A percentile compares a stretch with the other conserved stretches of the same genome.
These are phyloP conservation scores for Phylloscopus trochilus DNA, from an alignment of 2,113 vertebrate species.

Conservation along the genomic window DNA sequence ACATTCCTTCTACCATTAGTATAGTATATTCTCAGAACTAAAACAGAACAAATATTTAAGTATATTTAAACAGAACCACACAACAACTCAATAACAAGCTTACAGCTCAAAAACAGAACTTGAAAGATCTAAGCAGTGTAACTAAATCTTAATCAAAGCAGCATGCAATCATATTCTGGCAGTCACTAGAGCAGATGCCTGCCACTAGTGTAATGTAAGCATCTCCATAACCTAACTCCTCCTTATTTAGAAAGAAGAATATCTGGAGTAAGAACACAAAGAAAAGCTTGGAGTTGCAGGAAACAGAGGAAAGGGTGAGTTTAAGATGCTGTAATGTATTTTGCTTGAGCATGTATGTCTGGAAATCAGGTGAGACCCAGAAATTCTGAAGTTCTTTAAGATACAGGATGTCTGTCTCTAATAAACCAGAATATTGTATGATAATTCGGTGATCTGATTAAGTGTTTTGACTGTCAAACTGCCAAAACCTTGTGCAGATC, in stretches of 20 bases:
- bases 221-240: conserved; percentile 5
- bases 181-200: not conserved
- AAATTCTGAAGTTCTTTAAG: not conserved
- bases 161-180: conserved; percentile 3
- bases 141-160: conserved; percentile 28
- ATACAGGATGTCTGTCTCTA: not conserved
- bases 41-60: conserved; percentile 34
- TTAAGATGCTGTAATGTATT: not conserved
- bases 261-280: not conserved
- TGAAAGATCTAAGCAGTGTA: conserved; percentile 22
- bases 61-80: conserved; percentile 35
- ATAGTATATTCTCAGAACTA: not conserved
- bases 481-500: not conserved
- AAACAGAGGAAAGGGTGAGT: not conserved
- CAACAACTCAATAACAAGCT: not conserved
- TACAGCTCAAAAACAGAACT: not conserved
- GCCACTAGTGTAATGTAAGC: conserved; percentile 3
- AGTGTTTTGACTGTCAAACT: not conserved
- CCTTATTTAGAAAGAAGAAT: not conserved
- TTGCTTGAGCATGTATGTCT: not conserved
- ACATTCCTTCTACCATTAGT: not conserved
- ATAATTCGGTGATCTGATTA: not conserved
- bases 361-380: not conserved
- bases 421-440: not conserved
- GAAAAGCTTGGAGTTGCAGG: not conserved